Base-by-base conservation (phyloP, 2,888 invertebrate species). In the Galeopsomyia nigrocyanea region DNA sequence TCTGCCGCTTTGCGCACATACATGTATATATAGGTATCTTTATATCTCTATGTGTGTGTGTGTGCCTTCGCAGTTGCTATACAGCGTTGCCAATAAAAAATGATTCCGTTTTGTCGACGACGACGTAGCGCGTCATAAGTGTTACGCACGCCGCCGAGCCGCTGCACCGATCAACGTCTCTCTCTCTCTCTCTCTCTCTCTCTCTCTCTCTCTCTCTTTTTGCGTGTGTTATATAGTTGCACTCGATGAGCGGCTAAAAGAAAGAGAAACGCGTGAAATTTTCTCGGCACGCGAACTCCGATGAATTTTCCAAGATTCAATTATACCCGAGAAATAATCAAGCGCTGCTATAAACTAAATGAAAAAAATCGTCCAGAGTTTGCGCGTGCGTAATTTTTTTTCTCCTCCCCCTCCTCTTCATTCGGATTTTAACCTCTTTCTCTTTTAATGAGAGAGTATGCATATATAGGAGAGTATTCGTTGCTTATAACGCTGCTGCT, bases 21-120 rank as follows among this genome's bases (percentile, higher is more conserved):
- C 22, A 50, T 58, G 39, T 9, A 57, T 26, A 58, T 17, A 13
- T n/a, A n/a, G n/a, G n/a, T n/a, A n/a, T n/a, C n/a, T n/a, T n/a
- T n/a, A n/a, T n/a, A n/a, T 39, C 39, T 3, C 39, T 10, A 10
- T 26, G 3, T 5, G 26, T 58, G 21, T 13, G 10, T 39, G 39
- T 39, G 39, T 39, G 39, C 39, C 6, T 26, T 26, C n/a, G 49
- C 50, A 14, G n/a, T n/a, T n/a, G 17, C 9, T 10, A 39, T 19
- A 17, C 58, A n/a, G 55, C 19, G 7, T 39, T 17, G 39, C 49
- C 57, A 58, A 69, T 62, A 69, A 64, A 63, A 64, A 64, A 71
- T 47, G 26, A 65, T 65, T 65, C 60, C 70, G 70, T 65, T 71
- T 71, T 71, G 53, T 47, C 58, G 67, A 46, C 67, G 53, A 22